Evolutionary conservation across 1,140 invertebrate species (phyloP), one percentile per base, ranked within the genome.

Genomic region (Araneus ventricosus): DNA sequence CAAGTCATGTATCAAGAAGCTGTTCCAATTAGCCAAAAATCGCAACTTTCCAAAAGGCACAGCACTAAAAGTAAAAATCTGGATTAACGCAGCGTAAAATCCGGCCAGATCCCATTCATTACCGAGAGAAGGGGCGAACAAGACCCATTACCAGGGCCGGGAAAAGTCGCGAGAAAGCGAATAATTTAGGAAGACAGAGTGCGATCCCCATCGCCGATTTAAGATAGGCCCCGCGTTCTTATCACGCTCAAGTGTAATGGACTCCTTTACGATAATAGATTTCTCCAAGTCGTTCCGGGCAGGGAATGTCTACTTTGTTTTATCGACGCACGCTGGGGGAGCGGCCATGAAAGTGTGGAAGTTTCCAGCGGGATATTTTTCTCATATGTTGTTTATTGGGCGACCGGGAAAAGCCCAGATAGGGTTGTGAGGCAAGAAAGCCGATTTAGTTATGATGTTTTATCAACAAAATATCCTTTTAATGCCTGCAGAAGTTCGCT

Each of bases 211-310:
- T 22, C 34, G 17, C 27, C 34, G 70, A 75, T 75, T 75, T 75
- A 75, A 75, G 30, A 75, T 67, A 67, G n/a, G n/a, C 63, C 63
- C n/a, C 8, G 27, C n/a, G n/a, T 37, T 37, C 70, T 75, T 75
- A 75, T 75, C 70, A 10, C 70, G 27, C 30, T 30, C 14, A 37
- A 37, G 70, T 37, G 30, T 75, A 75, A 75, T 75, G 70, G 70
- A 75, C 30, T 75, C 70, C 34, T 75, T 75, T 75, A 75, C 70
- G 70, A 37, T 75, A 75, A 75, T 75, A 75, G 70, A 75, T 75
- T 75, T 75, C 70, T 37, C 14, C 17, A 30, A 75, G 67, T 75
- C 67, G 67, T 75, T 75, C 27, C 10, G 30, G 14, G 67, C 17
- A 37, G 34, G 17, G 20, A 34, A 20, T 37, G 59, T 7, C n/a